Percentiles rank a stretch among this genome's conserved stretches.
phyloP scores from a whole-genome alignment of 2,888 invertebrate species.

The Megastigmus dorsalis region DNA sequence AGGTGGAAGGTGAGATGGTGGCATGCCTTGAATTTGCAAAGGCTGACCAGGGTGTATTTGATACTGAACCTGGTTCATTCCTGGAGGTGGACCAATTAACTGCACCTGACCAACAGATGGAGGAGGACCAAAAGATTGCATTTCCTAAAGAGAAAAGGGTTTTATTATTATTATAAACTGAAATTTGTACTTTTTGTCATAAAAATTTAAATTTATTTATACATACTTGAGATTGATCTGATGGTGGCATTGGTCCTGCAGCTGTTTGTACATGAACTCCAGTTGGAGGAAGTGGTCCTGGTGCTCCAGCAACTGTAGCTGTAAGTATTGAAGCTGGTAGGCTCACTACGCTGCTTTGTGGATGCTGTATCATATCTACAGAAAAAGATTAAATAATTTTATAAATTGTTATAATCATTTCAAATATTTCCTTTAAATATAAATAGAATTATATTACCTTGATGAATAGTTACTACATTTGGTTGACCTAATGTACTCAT shows the following conservation, averaged over 20 bases:
- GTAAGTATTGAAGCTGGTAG: constrained; percentile 72
- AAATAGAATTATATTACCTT: constrained; percentile 62
- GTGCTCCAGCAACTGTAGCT: constrained; percentile 70
- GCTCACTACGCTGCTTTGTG: constrained; percentile 70
- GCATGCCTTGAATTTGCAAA: constrained; percentile 69
- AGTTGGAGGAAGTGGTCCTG: constrained; percentile 70
- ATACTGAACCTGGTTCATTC: constrained; percentile 72
- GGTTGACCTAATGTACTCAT: constrained; percentile 72
- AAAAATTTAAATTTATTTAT: neutral
- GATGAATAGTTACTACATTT: constrained; percentile 73
- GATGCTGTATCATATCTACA: constrained; percentile 73
- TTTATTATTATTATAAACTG: neutral
- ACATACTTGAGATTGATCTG: constrained; percentile 70
- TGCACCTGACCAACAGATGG: constrained; percentile 71
- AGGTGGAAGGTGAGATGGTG: no score
- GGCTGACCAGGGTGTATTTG: constrained; percentile 72
- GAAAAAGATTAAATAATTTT: constrained; percentile 38
- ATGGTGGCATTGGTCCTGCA: constrained; percentile 70
- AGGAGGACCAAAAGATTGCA: constrained; percentile 71
- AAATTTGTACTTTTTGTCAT: neutral
- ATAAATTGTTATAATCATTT: constrained; percentile 5
- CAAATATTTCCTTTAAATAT: neutral
- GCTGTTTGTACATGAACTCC: constrained; percentile 73
- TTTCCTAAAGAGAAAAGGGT: constrained; percentile 63
- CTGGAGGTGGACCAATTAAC: constrained; percentile 72